Evolutionary conservation across 1,140 invertebrate species (phyloP).

Genomic region (Hesperophylax magnus): DNA sequence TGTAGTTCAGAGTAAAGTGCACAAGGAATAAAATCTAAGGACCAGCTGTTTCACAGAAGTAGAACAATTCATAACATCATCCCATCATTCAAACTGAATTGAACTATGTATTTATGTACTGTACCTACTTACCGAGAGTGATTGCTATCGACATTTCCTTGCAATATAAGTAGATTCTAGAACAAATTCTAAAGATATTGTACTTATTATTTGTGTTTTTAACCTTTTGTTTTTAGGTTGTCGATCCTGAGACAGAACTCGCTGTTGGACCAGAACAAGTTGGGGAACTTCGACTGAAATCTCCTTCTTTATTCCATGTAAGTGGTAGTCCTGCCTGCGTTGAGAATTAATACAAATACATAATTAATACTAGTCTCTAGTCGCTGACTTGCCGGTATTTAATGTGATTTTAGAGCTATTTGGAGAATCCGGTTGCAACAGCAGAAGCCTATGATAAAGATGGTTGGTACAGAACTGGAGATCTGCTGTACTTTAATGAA

Average conservation of each 20-base stretch:
- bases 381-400: not conserved
- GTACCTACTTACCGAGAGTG: too few species aligned
- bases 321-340: not conserved
- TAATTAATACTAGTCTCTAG: not conserved
- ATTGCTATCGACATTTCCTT: too few species aligned
- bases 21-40: too few species aligned
- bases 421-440: constrained; percentile 74
- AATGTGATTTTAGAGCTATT: constrained; percentile 69
- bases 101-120: too few species aligned
- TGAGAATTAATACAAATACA: not conserved
- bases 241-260: constrained; percentile 59
- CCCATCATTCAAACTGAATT: too few species aligned
- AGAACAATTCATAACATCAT: too few species aligned
- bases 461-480: constrained; percentile 83
- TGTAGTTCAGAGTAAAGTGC: too few species aligned
- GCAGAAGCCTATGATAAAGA: constrained; percentile 74
- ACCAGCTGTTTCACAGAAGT: too few species aligned
- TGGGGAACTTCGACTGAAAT: constrained; percentile 63
- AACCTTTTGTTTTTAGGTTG: constrained; percentile 30
- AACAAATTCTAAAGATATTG: not conserved
- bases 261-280: constrained; percentile 59
- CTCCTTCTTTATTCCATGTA: constrained; percentile 24
- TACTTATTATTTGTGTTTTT: too few species aligned
- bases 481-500: constrained; percentile 78
- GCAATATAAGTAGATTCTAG: too few species aligned